Percentiles rank a stretch among this genome's conserved stretches.
phyloP scores from a whole-genome alignment of 2,888 invertebrate species.

The Mythimna pallens region DNA sequence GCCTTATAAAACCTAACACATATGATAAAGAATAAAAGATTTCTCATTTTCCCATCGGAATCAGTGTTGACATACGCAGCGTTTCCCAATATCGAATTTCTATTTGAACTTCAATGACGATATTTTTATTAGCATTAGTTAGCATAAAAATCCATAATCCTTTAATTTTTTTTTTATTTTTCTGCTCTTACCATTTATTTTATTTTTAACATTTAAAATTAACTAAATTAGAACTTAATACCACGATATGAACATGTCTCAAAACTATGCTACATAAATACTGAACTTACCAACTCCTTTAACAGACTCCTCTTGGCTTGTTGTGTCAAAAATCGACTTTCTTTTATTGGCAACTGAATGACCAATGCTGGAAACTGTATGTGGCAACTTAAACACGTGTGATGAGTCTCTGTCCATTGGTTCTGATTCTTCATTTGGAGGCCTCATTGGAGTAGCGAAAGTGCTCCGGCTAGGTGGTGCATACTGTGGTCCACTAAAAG shows the following conservation, averaged over 20 bases:
- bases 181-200: slow-evolving; percentile 5
- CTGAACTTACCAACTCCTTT: slow-evolving; percentile 67
- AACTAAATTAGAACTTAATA: slow-evolving; percentile 25
- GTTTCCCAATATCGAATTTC: slow-evolving; percentile 15
- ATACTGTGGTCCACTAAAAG: slow-evolving; percentile 59
- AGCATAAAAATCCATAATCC: slow-evolving; percentile 9
- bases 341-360: slow-evolving; percentile 74
- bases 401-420: slow-evolving; percentile 64
- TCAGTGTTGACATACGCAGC: slow-evolving; percentile 53
- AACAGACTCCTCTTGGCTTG: slow-evolving; percentile 54
- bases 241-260: slow-evolving; percentile 27
- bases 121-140: slow-evolving; percentile 1
- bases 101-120: slow-evolving; percentile 9
- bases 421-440: slow-evolving; percentile 68
- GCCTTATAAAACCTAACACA: slow-evolving; percentile 5
- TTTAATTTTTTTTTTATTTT: neutral
- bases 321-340: slow-evolving; percentile 77
- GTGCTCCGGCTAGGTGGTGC: slow-evolving; percentile 38
- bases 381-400: slow-evolving; percentile 65
- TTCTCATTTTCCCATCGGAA: slow-evolving; percentile 8
- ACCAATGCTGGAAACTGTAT: slow-evolving; percentile 68
- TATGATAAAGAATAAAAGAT: slow-evolving; percentile 18
- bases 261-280: slow-evolving; percentile 5
- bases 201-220: neutral
- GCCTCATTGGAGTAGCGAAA: slow-evolving; percentile 67